Evolutionary conservation across 2,888 invertebrate genomes (phyloP).

Genomic region (Malthinus seriepunctatus): DNA sequence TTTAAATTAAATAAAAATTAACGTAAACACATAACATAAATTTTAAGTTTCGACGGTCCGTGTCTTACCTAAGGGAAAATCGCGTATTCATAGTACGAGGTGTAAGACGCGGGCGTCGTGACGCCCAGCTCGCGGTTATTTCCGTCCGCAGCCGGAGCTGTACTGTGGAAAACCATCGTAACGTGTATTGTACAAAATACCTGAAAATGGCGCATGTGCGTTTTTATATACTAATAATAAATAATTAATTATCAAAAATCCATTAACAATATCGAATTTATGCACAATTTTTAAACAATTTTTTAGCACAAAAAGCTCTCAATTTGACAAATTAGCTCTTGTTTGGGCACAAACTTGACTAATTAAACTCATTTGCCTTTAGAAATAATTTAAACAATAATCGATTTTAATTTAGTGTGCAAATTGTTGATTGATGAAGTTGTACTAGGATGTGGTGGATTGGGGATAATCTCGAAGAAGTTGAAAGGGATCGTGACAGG

Average conservation of each 20-base stretch:
- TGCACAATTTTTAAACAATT: conserved; percentile 1
- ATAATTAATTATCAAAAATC: conserved; percentile 10
- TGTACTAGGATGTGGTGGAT: too few relatives aligned
- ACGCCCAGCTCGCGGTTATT: conserved; percentile 49
- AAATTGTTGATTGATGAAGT: too few relatives aligned
- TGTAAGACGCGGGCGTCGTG: conserved; percentile 45
- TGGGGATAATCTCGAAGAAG: too few relatives aligned
- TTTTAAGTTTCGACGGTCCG: conserved; percentile 21
- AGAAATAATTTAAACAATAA: too few relatives aligned
- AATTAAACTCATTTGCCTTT: too few relatives aligned
- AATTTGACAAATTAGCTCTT: too few relatives aligned
- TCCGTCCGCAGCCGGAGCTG: conserved; percentile 50
- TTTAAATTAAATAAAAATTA: conserved; percentile 6
- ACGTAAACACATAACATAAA: conserved; percentile 21
- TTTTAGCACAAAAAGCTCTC: too few relatives aligned
- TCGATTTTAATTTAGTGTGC: too few relatives aligned
- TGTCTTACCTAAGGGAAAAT: conserved; percentile 30
- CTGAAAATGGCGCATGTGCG: conserved; percentile 33
- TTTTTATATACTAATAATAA: conserved; percentile 26
- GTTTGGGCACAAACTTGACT: too few relatives aligned
- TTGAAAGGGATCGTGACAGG: too few relatives aligned
- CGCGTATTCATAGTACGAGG: conserved; percentile 33
- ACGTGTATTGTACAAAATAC: conserved; percentile 26
- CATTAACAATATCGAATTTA: conserved; percentile 1
- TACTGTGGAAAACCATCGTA: conserved; percentile 48